A percentile compares a stretch with the other conserved stretches of the same genome.
phyloP scores from a whole-genome alignment of 1,140 invertebrate genomes.

The Fragariocoptes setiger region DNA sequence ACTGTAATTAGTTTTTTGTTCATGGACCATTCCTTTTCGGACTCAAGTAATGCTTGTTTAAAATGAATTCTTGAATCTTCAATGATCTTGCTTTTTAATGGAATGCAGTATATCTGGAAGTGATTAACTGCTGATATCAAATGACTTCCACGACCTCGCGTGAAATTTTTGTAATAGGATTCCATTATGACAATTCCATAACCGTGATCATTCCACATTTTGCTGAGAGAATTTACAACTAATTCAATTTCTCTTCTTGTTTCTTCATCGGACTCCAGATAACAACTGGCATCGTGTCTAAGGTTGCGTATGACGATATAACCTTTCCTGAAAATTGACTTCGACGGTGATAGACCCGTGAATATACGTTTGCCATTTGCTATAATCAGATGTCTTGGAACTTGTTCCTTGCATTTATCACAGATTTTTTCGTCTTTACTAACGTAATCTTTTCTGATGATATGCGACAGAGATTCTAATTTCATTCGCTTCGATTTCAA shows the following conservation, averaged over 20 bases:
- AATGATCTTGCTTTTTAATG: constrained; percentile 41
- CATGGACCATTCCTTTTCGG: constrained; percentile 66
- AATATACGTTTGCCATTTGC: neutral
- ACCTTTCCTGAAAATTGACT: constrained; percentile 3
- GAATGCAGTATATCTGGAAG: constrained; percentile 53
- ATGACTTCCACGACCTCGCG: neutral
- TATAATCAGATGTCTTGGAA: constrained; percentile 1
- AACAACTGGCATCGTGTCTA: neutral
- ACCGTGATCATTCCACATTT: constrained; percentile 33
- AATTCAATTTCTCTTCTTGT: constrained; percentile 17
- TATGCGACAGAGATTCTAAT: neutral
- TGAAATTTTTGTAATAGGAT: constrained; percentile 9
- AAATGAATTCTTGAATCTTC: constrained; percentile 75
- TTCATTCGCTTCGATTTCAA: constrained; percentile 2
- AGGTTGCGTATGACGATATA: constrained; percentile 1
- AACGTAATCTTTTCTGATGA: neutral
- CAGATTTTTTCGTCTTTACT: neutral
- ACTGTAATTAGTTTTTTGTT: constrained; percentile 72
- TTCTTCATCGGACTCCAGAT: constrained; percentile 6
- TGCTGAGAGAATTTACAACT: constrained; percentile 35
- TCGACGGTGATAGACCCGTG: constrained; percentile 1
- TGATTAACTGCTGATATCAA: constrained; percentile 25
- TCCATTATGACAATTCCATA: constrained; percentile 73
- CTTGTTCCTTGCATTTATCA: constrained; percentile 2
- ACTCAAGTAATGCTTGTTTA: constrained; percentile 80